Evolutionary conservation across 2,113 vertebrate species (phyloP).

Genomic region (Cinclus cinclus): DNA sequence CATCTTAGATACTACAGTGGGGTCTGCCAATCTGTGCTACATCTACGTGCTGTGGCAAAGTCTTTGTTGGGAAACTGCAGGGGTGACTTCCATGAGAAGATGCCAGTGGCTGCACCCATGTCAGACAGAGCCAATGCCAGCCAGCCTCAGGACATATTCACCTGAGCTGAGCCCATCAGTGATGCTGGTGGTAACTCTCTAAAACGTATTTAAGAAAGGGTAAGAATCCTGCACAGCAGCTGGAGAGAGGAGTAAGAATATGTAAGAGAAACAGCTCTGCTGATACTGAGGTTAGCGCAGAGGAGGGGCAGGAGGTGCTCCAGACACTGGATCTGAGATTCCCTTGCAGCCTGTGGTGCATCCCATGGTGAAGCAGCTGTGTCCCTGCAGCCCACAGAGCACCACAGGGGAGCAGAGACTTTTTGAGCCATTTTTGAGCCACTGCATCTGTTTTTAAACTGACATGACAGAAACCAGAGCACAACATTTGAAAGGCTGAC

Average conservation of each 20-base stretch:
- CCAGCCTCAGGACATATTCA: fast-evolving
- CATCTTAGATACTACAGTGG: background rate
- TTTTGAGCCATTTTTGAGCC: background rate
- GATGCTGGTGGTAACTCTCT: no score
- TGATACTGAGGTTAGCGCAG: background rate
- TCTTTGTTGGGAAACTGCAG: background rate
- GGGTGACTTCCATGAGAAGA: background rate
- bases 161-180: background rate
- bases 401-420: fast-evolving
- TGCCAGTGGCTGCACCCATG: background rate
- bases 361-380: background rate
- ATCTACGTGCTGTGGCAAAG: background rate
- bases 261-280: background rate
- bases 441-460: background rate
- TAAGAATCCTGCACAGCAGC: background rate
- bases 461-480: background rate
- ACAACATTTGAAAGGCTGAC: background rate
- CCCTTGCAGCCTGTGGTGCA: background rate
- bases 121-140: background rate
- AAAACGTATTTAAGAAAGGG: background rate
- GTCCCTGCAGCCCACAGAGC: background rate
- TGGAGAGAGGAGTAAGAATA: background rate
- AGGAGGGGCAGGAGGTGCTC: background rate
- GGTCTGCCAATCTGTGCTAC: background rate
- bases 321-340: fast-evolving